Conservation (phyloP, 2,113 vertebrate genomes). For the Toxotes jaculatrix region DNA sequence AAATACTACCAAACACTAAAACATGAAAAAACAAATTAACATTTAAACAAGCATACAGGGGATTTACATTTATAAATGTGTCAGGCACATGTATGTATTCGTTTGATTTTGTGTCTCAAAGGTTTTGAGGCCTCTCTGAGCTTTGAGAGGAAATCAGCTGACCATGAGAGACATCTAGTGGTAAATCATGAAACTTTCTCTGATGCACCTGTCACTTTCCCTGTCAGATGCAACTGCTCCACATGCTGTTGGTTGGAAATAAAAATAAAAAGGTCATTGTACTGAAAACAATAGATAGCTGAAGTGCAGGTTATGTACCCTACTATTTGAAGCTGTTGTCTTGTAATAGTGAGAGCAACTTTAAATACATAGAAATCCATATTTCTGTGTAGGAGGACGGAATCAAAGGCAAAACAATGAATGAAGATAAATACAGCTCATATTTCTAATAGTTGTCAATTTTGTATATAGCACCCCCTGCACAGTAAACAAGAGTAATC, state of each 20-base stretch:
- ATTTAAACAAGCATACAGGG: background rate
- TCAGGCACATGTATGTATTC: background rate
- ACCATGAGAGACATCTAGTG: constrained; percentile 81
- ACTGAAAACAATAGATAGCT: background rate
- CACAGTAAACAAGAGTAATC: background rate
- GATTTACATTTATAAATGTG: background rate
- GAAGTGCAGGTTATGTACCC: background rate
- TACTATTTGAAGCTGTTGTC: background rate
- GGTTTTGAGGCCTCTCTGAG: background rate
- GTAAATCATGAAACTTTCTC: constrained; percentile 45
- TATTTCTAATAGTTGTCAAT: background rate
- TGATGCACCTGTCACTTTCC: background rate
- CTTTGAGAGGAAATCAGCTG: constrained; percentile 40
- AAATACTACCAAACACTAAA: background rate
- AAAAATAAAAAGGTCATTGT: background rate
- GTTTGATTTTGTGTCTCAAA: background rate
- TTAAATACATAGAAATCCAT: background rate
- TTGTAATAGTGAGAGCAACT: background rate
- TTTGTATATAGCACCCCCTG: background rate
- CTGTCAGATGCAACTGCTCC: background rate
- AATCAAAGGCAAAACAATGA: background rate
- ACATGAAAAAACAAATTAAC: background rate
- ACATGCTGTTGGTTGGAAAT: background rate
- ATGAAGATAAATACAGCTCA: background rate
- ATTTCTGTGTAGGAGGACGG: background rate